Evolutionary conservation across 92 coral and sea anemone species (phyloP).

Genomic region (Paramuricea clavata): DNA sequence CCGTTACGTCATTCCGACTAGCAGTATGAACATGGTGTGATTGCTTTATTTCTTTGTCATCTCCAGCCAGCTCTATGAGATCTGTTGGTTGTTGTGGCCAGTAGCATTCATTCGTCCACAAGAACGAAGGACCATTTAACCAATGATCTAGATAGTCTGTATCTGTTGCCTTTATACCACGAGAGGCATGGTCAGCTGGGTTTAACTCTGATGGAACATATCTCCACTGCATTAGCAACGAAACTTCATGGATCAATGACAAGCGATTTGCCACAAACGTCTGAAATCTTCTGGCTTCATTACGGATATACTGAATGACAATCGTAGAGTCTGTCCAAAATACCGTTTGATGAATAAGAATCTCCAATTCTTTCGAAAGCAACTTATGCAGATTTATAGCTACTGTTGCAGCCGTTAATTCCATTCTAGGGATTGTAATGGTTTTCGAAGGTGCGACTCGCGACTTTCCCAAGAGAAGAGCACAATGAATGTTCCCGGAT

Average conservation of each 20-base stretch:
- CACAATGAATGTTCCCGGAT: slow-evolving; percentile 29
- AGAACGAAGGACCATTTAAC: slow-evolving; percentile 55
- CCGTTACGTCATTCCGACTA: not conserved
- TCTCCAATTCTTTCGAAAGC: slow-evolving; percentile 40
- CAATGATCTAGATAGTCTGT: slow-evolving; percentile 34
- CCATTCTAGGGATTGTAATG: slow-evolving; percentile 59
- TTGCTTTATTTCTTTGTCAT: slow-evolving; percentile 42
- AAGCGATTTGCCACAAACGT: slow-evolving; percentile 59
- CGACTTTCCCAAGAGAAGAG: slow-evolving; percentile 63
- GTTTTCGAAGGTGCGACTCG: slow-evolving; percentile 54
- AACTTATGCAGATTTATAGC: slow-evolving; percentile 39
- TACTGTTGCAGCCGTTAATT: slow-evolving; percentile 60
- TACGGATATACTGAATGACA: slow-evolving; percentile 64
- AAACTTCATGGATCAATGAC: slow-evolving; percentile 37
- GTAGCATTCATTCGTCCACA: slow-evolving; percentile 17
- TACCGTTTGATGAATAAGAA: slow-evolving; percentile 24
- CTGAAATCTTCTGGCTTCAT: slow-evolving; percentile 48
- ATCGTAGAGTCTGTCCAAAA: slow-evolving; percentile 69
- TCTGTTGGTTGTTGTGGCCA: slow-evolving; percentile 37
- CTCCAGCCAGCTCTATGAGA: slow-evolving; percentile 15
- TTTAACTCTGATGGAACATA: slow-evolving; percentile 32
- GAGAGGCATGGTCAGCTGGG: slow-evolving; percentile 60
- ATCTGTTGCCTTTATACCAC: slow-evolving; percentile 44
- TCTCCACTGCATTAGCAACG: slow-evolving; percentile 29
- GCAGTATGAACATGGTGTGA: not conserved